Evolutionary conservation across 2,888 invertebrate species (phyloP).

Genomic region (Sclerodermus sp.): DNA sequence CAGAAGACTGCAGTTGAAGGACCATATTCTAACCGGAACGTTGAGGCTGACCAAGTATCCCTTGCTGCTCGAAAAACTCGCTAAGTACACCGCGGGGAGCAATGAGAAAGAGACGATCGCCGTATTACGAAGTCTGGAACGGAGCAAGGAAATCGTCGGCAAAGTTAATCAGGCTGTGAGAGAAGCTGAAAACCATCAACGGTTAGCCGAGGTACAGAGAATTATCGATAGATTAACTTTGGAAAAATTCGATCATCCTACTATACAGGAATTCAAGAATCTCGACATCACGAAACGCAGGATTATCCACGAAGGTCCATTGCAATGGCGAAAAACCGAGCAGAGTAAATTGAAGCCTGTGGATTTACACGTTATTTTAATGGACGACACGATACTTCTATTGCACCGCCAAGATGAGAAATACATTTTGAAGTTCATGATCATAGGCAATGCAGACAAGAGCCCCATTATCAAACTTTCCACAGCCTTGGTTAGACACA

Average conservation of each 20-base stretch:
- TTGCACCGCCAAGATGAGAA: slow-evolving; percentile 83
- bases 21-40: slow-evolving; percentile 86
- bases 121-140: slow-evolving; percentile 71
- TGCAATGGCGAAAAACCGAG: slow-evolving; percentile 74
- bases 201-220: slow-evolving; percentile 75
- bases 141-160: slow-evolving; percentile 78
- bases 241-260: slow-evolving; percentile 67
- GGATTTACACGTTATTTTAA: slow-evolving; percentile 78
- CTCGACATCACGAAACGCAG: slow-evolving; percentile 79
- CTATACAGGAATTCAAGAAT: slow-evolving; percentile 69
- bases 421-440: slow-evolving; percentile 72
- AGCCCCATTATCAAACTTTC: slow-evolving; percentile 83
- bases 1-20: slow-evolving; percentile 79
- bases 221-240: slow-evolving; percentile 72
- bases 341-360: slow-evolving; percentile 68
- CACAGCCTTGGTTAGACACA: slow-evolving; percentile 77
- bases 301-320: slow-evolving; percentile 80
- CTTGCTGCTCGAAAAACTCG: slow-evolving; percentile 78
- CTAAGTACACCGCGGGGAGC: slow-evolving; percentile 65
- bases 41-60: slow-evolving; percentile 87
- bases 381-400: slow-evolving; percentile 83
- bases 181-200: slow-evolving; percentile 76
- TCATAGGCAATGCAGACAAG: slow-evolving; percentile 58
- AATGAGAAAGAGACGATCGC: slow-evolving; percentile 63
- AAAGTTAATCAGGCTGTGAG: slow-evolving; percentile 82